Conservation (phyloP, 2,113 vertebrate species). For the Nyctibius bracteatus region DNA sequence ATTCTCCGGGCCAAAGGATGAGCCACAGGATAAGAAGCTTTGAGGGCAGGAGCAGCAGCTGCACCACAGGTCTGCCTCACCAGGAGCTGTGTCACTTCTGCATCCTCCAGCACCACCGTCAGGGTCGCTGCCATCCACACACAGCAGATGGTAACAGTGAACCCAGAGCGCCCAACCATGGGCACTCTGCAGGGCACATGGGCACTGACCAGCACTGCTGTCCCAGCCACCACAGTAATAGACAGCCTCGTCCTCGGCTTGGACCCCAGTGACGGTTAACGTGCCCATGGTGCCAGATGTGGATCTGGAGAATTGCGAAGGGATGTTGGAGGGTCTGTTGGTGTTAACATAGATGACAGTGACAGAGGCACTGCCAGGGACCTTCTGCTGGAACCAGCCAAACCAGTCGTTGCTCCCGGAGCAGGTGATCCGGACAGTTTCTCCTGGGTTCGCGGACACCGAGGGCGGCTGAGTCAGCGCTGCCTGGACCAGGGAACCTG, state of each 20-base stretch:
- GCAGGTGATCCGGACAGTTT: not conserved
- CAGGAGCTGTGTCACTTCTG: not conserved
- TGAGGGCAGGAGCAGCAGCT: too few species aligned
- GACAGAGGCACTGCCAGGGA: not conserved
- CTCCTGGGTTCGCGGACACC: accelerated
- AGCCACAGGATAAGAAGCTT: not conserved
- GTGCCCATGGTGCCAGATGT: not conserved
- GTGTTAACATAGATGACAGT: not conserved
- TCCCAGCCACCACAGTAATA: not conserved
- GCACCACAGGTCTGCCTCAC: not conserved
- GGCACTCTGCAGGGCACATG: not conserved
- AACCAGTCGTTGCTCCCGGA: not conserved
- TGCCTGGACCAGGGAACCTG: not conserved
- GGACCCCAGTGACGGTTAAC: not conserved
- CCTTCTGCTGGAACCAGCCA: not conserved
- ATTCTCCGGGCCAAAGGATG: not conserved
- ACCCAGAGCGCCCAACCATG: not conserved
- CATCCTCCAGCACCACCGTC: not conserved
- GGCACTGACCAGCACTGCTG: not conserved
- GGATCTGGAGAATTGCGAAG: not conserved
- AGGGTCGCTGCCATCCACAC: not conserved
- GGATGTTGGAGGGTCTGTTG: not conserved
- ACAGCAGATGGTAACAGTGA: not conserved
- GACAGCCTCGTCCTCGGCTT: too few species aligned
- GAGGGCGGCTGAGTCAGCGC: not conserved